Evolutionary conservation across 2,888 invertebrate genomes (phyloP).

Genomic region (Serrognathus titanus): DNA sequence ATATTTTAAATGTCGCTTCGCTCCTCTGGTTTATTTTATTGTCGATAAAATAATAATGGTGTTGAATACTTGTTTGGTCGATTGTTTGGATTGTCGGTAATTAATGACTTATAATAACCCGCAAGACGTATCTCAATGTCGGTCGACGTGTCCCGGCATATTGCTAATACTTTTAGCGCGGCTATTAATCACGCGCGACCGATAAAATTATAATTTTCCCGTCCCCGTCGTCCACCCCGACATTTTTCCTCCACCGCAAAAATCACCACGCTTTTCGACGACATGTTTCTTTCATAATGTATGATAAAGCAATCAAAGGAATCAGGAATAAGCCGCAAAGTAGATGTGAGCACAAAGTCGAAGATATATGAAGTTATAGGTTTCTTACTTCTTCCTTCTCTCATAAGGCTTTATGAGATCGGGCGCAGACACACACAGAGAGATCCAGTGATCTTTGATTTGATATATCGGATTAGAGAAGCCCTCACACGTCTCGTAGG

Average conservation of each 20-base stretch:
- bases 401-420: not conserved
- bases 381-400: not conserved
- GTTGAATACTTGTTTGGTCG: conserved; percentile 6
- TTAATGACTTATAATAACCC: conserved; percentile 20
- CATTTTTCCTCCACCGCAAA: not conserved
- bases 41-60: not conserved
- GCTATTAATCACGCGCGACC: not conserved
- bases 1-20: no score
- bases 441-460: conserved; percentile 38
- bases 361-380: conserved; percentile 3
- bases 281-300: not conserved
- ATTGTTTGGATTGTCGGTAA: conserved; percentile 12
- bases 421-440: not conserved
- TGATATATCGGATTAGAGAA: conserved; percentile 43
- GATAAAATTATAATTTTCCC: not conserved
- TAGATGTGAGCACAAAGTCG: conserved; percentile 1
- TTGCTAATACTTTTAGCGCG: not conserved
- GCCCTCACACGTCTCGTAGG: conserved; percentile 30
- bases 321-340: not conserved
- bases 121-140: not conserved
- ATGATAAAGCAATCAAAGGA: not conserved
- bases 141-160: not conserved
- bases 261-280: not conserved
- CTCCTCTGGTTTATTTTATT: no score
- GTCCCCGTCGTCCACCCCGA: not conserved